A percentile compares a stretch with the other conserved stretches of the same genome.
These are phyloP conservation scores for Phenganax marumi DNA, from an alignment of 92 coral and sea anemone species.

Conservation along the genomic window DNA sequence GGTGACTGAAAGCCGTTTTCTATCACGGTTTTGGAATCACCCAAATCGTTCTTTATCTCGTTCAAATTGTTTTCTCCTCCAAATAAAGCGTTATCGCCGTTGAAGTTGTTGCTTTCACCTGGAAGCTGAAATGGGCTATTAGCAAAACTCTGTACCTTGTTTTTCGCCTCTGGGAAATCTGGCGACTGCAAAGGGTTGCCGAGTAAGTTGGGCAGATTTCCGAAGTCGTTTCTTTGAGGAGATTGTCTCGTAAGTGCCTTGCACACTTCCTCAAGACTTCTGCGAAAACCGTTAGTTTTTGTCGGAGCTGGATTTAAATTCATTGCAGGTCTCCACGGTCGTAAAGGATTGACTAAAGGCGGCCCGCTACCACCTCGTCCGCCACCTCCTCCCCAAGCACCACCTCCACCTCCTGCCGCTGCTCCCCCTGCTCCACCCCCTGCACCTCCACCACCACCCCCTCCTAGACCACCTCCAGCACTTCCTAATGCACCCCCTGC, in stretches of 20 bases:
- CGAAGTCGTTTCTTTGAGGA: not conserved
- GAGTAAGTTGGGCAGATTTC: not conserved
- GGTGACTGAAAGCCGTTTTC: not conserved
- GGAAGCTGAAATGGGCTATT: not conserved
- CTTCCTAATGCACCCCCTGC: slow-evolving; percentile 8
- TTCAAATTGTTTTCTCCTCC: not conserved
- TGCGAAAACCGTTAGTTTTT: not conserved
- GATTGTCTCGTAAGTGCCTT: not conserved
- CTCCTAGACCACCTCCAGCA: not conserved
- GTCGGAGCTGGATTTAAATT: not conserved
- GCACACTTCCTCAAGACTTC: slow-evolving; percentile 24
- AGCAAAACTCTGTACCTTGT: not conserved
- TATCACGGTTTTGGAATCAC: not conserved
- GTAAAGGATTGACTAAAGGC: not conserved
- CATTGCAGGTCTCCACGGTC: not conserved
- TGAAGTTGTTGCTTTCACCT: not conserved
- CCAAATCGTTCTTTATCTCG: not conserved
- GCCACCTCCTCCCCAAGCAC: slow-evolving; percentile 21
- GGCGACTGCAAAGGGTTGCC: not conserved
- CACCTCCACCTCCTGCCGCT: slow-evolving; percentile 15
- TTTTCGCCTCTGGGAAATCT: not conserved
- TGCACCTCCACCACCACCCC: slow-evolving; percentile 29
- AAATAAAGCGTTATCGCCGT: slow-evolving; percentile 10
- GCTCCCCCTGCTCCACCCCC: slow-evolving; percentile 44
- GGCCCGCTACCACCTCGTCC: not conserved